Evolutionary conservation across 2,797 vertebrate species (phyloP).

Genomic region (Dryobates pubescens): DNA sequence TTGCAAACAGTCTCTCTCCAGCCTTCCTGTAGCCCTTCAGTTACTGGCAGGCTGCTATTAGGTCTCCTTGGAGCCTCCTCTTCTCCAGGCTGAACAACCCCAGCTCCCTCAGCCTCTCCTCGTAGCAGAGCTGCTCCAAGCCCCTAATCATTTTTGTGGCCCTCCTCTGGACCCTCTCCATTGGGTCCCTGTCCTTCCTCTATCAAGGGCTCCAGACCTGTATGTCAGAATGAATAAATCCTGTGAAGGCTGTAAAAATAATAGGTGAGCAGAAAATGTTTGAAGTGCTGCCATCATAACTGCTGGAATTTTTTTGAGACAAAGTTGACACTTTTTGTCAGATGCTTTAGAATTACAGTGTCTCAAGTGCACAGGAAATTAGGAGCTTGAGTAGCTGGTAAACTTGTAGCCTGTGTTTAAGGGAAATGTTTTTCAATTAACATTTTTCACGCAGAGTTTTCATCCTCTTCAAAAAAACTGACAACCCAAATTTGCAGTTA

Average conservation of each 20-base stretch:
- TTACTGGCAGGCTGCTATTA: no score
- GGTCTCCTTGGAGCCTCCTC: no score
- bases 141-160: no score
- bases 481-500: background rate
- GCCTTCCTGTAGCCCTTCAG: no score
- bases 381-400: background rate
- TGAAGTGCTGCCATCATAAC: background rate
- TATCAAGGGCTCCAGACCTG: no score
- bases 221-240: background rate
- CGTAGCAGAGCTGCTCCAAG: no score
- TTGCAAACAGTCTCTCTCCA: no score
- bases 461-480: background rate
- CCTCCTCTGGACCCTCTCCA: no score
- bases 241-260: background rate
- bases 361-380: background rate
- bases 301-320: background rate
- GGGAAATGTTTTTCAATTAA: background rate
- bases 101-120: no score
- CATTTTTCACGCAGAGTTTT: background rate
- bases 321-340: background rate
- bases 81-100: no score
- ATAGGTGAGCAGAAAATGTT: background rate
- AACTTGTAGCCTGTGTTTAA: background rate
- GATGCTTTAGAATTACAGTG: background rate
- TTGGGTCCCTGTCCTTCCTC: background rate